phyloP scores from a whole-genome alignment of 1,140 invertebrate genomes.

The Chymomyza costata region DNA sequence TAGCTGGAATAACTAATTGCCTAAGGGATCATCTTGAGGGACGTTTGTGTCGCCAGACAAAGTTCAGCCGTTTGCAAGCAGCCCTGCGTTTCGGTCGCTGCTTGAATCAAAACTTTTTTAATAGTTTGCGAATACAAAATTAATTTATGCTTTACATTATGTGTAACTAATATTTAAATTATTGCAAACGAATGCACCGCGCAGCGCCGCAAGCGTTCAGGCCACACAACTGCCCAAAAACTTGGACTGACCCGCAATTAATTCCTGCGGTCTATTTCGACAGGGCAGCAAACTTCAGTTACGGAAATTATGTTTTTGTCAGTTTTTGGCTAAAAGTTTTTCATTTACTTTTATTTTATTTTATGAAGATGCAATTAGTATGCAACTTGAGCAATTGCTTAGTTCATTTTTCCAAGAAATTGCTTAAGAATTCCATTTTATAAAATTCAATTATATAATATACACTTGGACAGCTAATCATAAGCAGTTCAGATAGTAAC shows the following conservation, averaged over 20 bases:
- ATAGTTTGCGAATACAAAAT: conserved; percentile 69
- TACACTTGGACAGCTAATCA: neutral
- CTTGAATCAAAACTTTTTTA: conserved; percentile 50
- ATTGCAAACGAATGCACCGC: conserved; percentile 44
- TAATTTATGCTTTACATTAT: conserved; percentile 73
- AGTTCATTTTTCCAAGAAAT: conserved; percentile 47
- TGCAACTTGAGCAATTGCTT: conserved; percentile 49
- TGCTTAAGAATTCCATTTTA: conserved; percentile 57
- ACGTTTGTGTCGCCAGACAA: conserved; percentile 27
- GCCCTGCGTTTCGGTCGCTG: conserved; percentile 2
- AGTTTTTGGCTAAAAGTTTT: conserved; percentile 45
- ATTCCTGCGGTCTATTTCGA: conserved; percentile 34
- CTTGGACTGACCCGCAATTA: conserved; percentile 60
- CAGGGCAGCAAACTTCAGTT: conserved; percentile 3
- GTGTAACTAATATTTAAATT: conserved; percentile 72
- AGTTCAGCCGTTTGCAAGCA: conserved; percentile 47
- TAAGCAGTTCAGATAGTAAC: no score
- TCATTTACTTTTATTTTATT: no score
- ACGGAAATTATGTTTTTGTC: conserved; percentile 57
- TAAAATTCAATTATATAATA: conserved; percentile 14
- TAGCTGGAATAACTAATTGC: conserved; percentile 75
- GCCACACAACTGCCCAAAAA: conserved; percentile 21
- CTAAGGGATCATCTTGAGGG: no score
- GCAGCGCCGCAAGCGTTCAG: neutral
- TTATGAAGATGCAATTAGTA: conserved; percentile 44